Evolutionary conservation across 2,113 vertebrate species (phyloP).

Genomic region (Forbesichthys papilliferus): DNA sequence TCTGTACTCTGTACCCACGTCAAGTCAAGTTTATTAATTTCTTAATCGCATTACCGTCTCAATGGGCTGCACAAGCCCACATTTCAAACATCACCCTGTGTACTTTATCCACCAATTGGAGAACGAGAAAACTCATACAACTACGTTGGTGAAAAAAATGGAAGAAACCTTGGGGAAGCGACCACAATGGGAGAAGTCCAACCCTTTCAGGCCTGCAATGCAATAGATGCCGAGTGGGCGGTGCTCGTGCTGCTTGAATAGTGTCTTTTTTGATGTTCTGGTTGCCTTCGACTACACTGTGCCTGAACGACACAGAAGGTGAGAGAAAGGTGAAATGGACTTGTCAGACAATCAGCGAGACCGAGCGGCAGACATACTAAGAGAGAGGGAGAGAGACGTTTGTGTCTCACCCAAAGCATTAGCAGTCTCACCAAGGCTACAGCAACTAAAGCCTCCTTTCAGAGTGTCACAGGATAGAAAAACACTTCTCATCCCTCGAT

Average conservation of each 20-base stretch:
- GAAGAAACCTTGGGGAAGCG: no score
- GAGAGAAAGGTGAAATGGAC: slow-evolving; percentile 61
- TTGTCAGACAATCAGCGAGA: slow-evolving; percentile 55
- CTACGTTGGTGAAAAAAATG: no score
- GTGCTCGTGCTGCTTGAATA: slow-evolving; percentile 11
- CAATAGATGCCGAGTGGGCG: no score
- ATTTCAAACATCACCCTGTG: no score
- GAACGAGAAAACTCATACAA: no score
- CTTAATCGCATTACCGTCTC: neutral
- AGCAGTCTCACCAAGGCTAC: slow-evolving; percentile 68
- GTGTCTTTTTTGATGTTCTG: slow-evolving; percentile 34
- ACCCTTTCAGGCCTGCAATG: no score
- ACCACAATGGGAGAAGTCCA: no score
- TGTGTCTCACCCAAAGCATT: slow-evolving; percentile 57
- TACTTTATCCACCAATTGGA: no score
- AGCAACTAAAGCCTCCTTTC: slow-evolving; percentile 65
- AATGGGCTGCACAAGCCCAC: no score
- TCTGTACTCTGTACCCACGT: no score
- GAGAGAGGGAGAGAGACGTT: slow-evolving; percentile 33
- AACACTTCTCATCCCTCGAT: slow-evolving; percentile 55
- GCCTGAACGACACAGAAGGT: slow-evolving; percentile 40
- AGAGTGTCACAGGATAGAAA: slow-evolving; percentile 57
- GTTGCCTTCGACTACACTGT: slow-evolving; percentile 30
- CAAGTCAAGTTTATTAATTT: no score
- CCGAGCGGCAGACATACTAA: slow-evolving; percentile 20